Base-by-base conservation (phyloP, 2,888 invertebrate species). In the Neoaliturus tenellus region DNA sequence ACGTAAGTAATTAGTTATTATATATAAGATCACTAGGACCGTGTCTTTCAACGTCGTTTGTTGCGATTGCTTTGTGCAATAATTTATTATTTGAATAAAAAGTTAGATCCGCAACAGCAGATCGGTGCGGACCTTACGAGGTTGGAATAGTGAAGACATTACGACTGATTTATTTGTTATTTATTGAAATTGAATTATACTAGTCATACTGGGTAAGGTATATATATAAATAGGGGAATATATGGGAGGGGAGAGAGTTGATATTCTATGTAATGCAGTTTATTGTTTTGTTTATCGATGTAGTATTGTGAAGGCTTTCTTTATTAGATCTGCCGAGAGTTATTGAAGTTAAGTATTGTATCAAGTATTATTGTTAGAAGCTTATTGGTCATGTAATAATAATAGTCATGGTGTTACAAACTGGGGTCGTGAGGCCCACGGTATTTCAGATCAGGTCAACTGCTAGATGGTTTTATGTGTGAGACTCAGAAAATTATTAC, bases 181-280 rank as follows among this genome's bases (percentile, higher is more conserved):
- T 81, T 67, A 75, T 62, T 58, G 39, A 81, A 67, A 67, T 41
- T 20, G 58, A 81, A 81, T 81, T 44, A 48, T 81, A 69, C 81
- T 81, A 81, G 81, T 81, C 81, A 69, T 69, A 75, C 39, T 69
- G 69, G 75, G 28, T 75, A 44, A 75, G 75, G 41, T 48, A 75
- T 75, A 75, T 75, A 75, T 75, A 44, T 75, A 85, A 86, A 62
- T 62, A 85, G 86, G 86, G 85, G 86, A 85, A 86, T 86, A 85
- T 86, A 86, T 85, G 86, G 86, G 86, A 86, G 86, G 86, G 86
- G 86, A 86, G 84, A 86, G 85, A 84, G 82, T 83, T 86, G 85
- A 51, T 51, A 51, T 86, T 86, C 75, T 75, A 44, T 75, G 75
- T 75, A 75, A 75, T 44, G 75, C 75, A 44, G 75, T 75, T 71